Conservation (phyloP, 37 sponge, comb jelly and placozoan genomes). For the Sycon ciliatum region DNA sequence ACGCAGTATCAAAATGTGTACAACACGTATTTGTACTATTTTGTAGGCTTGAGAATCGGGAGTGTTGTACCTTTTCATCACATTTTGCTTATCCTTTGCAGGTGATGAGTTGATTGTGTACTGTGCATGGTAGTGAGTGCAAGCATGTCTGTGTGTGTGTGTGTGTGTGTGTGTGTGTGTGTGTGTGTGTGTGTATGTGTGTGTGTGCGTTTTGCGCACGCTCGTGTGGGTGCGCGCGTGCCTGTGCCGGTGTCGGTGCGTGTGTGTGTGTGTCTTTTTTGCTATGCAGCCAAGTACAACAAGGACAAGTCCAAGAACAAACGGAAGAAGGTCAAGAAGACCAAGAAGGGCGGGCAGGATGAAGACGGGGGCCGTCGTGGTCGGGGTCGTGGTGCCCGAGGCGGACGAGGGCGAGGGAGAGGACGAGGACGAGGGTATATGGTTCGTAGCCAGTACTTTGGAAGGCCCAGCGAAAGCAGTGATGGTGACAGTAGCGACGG, state of each 20-base stretch:
- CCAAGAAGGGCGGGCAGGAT: slow-evolving; percentile 13
- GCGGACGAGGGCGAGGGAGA: neutral
- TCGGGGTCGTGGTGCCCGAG: neutral
- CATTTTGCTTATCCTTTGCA: too few relatives aligned
- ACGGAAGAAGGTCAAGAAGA: slow-evolving; percentile 42
- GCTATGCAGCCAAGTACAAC: slow-evolving; percentile 80
- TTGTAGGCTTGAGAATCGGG: too few relatives aligned
- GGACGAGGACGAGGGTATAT: neutral
- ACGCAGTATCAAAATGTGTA: too few relatives aligned
- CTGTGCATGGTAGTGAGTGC: neutral
- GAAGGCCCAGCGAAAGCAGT: too few relatives aligned
- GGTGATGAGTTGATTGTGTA: too few relatives aligned
- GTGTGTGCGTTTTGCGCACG: neutral
- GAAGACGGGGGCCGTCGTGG: neutral
- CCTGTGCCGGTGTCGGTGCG: neutral
- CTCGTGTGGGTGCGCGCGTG: too few relatives aligned
- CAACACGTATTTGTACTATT: too few relatives aligned
- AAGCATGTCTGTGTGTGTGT: neutral
- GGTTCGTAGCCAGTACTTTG: too few relatives aligned
- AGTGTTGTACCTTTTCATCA: too few relatives aligned
- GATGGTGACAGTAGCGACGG: too few relatives aligned
- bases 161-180: slow-evolving; percentile 5
- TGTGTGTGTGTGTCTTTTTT: neutral
- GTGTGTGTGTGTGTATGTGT: slow-evolving; percentile 1
- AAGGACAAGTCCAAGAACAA: slow-evolving; percentile 72